Conservation (phyloP, 2,888 invertebrate species). For the Eretmocerus hayati region DNA sequence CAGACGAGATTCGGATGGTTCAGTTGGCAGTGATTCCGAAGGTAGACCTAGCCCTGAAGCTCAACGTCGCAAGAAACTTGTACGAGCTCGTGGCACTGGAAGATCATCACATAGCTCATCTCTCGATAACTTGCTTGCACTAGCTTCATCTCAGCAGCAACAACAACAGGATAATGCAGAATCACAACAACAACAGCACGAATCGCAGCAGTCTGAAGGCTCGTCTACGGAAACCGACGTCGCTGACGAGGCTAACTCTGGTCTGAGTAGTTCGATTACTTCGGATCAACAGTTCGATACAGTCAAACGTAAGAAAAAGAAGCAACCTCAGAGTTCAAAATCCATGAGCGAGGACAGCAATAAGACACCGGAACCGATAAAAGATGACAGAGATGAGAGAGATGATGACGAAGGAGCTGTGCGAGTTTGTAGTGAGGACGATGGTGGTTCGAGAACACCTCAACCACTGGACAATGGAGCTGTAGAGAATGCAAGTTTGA, state of each 20-base stretch:
- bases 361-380: conserved; percentile 57
- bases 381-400: conserved; percentile 46
- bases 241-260: conserved; percentile 52
- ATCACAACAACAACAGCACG: conserved; percentile 39
- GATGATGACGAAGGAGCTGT: conserved; percentile 54
- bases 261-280: conserved; percentile 52
- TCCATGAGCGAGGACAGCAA: conserved; percentile 56
- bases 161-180: conserved; percentile 39
- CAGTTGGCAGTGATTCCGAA: conserved; percentile 86
- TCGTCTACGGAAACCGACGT: conserved; percentile 67
- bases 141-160: conserved; percentile 34
- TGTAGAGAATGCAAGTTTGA: background rate
- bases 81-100: conserved; percentile 75
- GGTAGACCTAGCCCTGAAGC: conserved; percentile 78
- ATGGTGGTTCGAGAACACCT: conserved; percentile 60
- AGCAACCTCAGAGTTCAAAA: conserved; percentile 49
- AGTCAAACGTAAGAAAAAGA: conserved; percentile 75
- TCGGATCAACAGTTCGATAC: conserved; percentile 74
- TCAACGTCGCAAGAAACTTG: conserved; percentile 71
- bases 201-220: conserved; percentile 48
- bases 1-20: conserved; percentile 74
- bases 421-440: conserved; percentile 50
- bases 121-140: conserved; percentile 66
- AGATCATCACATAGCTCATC: conserved; percentile 78
- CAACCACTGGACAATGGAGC: conserved; percentile 51